A percentile compares a stretch with the other conserved stretches of the same genome.
These are phyloP conservation scores for Rotaria sp. DNA, from an alignment of 2,888 invertebrate genomes.

Conservation along the genomic window DNA sequence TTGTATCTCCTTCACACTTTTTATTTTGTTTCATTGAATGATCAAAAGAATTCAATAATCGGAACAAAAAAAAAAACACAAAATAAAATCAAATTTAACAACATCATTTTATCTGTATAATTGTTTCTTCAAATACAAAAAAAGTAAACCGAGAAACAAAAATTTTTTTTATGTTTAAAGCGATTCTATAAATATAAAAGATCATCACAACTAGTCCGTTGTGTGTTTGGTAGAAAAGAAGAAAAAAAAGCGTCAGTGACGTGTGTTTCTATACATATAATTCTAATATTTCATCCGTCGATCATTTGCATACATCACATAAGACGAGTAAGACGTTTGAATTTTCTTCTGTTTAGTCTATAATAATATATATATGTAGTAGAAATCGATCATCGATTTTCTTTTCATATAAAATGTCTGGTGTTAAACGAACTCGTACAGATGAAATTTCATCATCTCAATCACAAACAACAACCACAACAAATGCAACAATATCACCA, in stretches of 20 bases:
- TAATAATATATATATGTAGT: not conserved
- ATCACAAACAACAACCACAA: not conserved
- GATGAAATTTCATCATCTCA: not conserved
- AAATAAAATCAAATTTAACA: not conserved
- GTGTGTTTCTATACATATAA: not conserved
- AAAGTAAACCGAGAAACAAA: not conserved
- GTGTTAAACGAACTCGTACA: conserved; percentile 20
- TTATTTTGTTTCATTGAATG: not conserved
- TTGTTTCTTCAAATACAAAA: no score
- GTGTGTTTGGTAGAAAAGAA: not conserved
- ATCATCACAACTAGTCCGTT: not conserved
- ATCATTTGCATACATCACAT: not conserved
- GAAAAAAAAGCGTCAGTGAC: not conserved
- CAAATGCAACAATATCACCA: not conserved
- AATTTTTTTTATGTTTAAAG: not conserved
- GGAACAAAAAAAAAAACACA: not conserved
- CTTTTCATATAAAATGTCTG: not conserved
- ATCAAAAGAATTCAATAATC: not conserved
- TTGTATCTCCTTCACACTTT: not conserved
- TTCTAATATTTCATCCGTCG: not conserved
- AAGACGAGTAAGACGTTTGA: not conserved
- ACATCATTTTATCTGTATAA: not conserved
- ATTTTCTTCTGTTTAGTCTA: not conserved
- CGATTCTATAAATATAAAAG: not conserved
- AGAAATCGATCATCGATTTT: not conserved